Evolutionary conservation across 53 echinoderm and acorn worm species (phyloP).

Genomic region (Temnopleurus reevesii): DNA sequence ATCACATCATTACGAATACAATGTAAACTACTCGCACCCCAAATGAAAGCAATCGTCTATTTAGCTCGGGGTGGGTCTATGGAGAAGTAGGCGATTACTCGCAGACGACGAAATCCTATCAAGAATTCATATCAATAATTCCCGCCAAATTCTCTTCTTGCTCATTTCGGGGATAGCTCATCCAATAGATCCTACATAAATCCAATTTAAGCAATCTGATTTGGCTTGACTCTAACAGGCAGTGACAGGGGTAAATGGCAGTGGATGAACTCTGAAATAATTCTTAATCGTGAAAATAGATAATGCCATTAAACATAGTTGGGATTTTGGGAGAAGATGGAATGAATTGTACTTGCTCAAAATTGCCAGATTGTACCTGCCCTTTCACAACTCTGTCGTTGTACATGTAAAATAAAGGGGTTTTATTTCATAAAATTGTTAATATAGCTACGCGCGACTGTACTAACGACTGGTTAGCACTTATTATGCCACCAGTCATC

Average conservation of each 20-base stretch:
- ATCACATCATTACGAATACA: constrained; percentile 17
- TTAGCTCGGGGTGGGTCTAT: not conserved
- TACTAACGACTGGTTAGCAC: no score
- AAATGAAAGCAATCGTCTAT: not conserved
- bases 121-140: not conserved
- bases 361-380: not conserved
- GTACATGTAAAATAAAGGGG: no score
- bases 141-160: constrained; percentile 14
- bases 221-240: no score
- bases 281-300: no score
- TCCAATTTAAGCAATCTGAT: constrained; percentile 7
- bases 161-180: not conserved
- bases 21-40: not conserved
- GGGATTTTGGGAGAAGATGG: not conserved
- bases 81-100: not conserved
- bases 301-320: not conserved
- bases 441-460: no score
- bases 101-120: constrained; percentile 8
- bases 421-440: no score
- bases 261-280: no score
- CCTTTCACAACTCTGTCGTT: not conserved
- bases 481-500: no score
- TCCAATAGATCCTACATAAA: constrained; percentile 3
- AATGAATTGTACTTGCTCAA: not conserved
- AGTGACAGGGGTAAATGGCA: no score